These are phyloP conservation scores for Tragelaphus scriptus DNA, from an alignment of 2,113 vertebrate species.

Conservation along the genomic window DNA sequence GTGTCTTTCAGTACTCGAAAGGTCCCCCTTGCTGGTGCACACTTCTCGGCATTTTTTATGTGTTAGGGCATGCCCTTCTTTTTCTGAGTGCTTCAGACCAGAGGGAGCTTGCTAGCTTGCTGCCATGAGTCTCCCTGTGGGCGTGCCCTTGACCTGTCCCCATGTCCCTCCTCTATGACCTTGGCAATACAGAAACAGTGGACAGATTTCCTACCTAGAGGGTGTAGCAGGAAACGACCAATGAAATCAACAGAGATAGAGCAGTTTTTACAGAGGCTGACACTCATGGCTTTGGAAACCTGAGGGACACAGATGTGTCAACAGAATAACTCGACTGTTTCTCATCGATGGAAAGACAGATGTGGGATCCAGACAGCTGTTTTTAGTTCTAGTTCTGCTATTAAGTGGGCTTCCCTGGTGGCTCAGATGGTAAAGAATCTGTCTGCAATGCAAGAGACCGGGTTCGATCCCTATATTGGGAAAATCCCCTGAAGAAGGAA, in stretches of 20 bases:
- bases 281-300: background rate
- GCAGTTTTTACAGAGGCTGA: background rate
- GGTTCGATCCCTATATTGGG: background rate
- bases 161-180: background rate
- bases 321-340: background rate
- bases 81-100: background rate
- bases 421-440: background rate
- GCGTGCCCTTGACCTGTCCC: background rate
- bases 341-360: background rate
- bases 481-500: background rate
- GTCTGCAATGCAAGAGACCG: background rate
- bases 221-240: constrained; percentile 23
- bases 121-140: background rate
- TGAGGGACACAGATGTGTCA: background rate
- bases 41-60: background rate
- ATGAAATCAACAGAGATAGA: background rate
- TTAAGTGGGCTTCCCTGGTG: background rate
- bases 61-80: background rate
- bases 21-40: background rate
- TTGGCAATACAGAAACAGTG: background rate
- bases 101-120: background rate
- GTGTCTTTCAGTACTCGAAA: background rate
- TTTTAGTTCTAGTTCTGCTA: background rate
- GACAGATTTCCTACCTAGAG: constrained; percentile 47
- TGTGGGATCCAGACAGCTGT: background rate